phyloP scores from a whole-genome alignment of 2,113 vertebrate species.

The Struthio camelus region DNA sequence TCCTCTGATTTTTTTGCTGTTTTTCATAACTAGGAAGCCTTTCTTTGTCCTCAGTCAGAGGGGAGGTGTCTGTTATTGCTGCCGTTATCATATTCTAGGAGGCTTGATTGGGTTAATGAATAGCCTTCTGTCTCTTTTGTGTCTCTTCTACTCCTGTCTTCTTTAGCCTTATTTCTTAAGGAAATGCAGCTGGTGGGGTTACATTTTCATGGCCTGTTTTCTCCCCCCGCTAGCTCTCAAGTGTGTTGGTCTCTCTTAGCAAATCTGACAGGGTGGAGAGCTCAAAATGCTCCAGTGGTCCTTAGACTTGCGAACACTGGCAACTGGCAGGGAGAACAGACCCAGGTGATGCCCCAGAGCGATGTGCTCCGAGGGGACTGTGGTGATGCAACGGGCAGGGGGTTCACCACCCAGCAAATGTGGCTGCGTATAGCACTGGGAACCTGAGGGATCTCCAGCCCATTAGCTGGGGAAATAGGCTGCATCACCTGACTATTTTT shows the following conservation, averaged over 20 bases:
- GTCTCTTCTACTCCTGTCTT: neutral
- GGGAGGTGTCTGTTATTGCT: neutral
- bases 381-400: neutral
- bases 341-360: fast-evolving
- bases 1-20: neutral
- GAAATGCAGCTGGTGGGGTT: neutral
- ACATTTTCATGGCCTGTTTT: neutral
- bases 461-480: neutral
- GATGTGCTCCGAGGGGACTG: fast-evolving
- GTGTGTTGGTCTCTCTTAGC: neutral
- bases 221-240: fast-evolving
- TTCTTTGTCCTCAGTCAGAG: constrained; percentile 34
- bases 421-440: neutral
- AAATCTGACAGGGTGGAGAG: neutral
- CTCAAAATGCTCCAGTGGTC: fast-evolving
- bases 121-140: neutral
- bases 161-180: neutral
- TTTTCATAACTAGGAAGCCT: neutral
- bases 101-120: constrained; percentile 23
- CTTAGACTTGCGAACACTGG: neutral
- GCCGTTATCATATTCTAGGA: constrained; percentile 21
- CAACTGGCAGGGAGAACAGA: neutral
- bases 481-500: fast-evolving
- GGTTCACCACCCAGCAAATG: neutral
- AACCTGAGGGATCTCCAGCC: neutral